Evolutionary conservation across 1,140 invertebrate species (phyloP).

Genomic region (Hyles vespertilio): DNA sequence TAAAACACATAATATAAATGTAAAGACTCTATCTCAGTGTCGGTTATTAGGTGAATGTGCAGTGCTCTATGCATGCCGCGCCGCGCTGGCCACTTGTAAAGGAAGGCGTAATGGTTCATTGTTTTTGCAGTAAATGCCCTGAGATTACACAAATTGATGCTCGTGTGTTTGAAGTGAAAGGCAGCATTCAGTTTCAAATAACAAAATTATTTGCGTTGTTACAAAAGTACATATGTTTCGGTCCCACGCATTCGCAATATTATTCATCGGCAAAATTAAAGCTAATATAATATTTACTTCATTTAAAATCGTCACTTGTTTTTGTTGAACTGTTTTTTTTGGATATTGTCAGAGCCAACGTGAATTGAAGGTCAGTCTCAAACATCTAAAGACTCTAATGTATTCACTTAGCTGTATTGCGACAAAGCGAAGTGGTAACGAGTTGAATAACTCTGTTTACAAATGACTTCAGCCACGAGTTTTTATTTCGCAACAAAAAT

Average conservation of each 20-base stretch:
- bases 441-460: slow-evolving; percentile 12
- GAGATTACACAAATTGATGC: slow-evolving; percentile 42
- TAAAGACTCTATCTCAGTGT: too few relatives aligned
- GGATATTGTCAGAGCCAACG: not conserved
- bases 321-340: slow-evolving; percentile 1
- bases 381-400: slow-evolving; percentile 23
- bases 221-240: not conserved
- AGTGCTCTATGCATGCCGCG: too few relatives aligned
- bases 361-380: slow-evolving; percentile 15
- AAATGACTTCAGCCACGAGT: slow-evolving; percentile 13
- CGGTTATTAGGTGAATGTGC: too few relatives aligned
- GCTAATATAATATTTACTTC: too few relatives aligned
- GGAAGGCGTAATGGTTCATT: slow-evolving; percentile 35
- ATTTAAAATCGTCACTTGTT: not conserved
- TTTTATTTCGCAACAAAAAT: not conserved
- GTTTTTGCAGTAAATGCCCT: slow-evolving; percentile 38
- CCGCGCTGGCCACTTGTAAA: too few relatives aligned
- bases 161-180: slow-evolving; percentile 40
- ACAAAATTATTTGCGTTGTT: slow-evolving; percentile 33
- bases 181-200: slow-evolving; percentile 34
- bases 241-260: not conserved
- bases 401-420: slow-evolving; percentile 20
- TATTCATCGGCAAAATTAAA: too few relatives aligned
- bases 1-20: too few relatives aligned
- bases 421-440: slow-evolving; percentile 10